Percentiles rank a stretch among this genome's conserved stretches.
Conservation (phyloP, 2,113 vertebrate species). For the Mirza zaza region DNA sequence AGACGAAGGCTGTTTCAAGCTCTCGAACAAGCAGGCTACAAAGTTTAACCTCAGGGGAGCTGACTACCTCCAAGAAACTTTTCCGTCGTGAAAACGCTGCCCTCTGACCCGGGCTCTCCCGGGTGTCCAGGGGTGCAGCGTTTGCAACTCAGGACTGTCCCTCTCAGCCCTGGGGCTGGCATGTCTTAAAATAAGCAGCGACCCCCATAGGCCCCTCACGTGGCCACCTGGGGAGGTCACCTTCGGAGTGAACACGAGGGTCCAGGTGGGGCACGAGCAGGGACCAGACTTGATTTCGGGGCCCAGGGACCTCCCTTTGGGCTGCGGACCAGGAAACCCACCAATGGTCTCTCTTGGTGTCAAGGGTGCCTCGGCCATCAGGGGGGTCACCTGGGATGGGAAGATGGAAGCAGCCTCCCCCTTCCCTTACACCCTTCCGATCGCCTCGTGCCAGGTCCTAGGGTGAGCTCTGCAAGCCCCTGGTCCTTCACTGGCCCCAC, state of each 20-base stretch:
- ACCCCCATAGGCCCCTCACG: not conserved
- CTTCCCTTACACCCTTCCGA: not conserved
- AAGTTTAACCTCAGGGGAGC: not conserved
- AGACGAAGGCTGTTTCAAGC: not conserved
- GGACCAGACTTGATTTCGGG: not conserved
- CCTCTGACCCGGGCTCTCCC: not conserved
- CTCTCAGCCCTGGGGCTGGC: not conserved
- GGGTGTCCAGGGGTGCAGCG: accelerated
- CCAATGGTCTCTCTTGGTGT: not conserved
- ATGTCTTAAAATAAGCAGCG: not conserved
- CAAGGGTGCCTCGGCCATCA: not conserved
- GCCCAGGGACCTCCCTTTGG: not conserved
- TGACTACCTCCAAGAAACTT: not conserved
- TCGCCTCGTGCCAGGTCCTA: not conserved
- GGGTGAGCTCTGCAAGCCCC: not conserved
- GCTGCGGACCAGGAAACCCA: not conserved
- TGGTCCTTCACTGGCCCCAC: not conserved
- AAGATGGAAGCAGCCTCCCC: not conserved
- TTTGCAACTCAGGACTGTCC: not conserved
- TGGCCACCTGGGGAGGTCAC: not conserved
- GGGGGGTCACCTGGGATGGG: not conserved
- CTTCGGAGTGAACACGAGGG: not conserved
- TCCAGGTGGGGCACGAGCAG: not conserved
- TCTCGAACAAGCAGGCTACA: not conserved
- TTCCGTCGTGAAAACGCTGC: not conserved